Conservation (phyloP, 2,113 vertebrate species). For the Corythaeola cristata region DNA sequence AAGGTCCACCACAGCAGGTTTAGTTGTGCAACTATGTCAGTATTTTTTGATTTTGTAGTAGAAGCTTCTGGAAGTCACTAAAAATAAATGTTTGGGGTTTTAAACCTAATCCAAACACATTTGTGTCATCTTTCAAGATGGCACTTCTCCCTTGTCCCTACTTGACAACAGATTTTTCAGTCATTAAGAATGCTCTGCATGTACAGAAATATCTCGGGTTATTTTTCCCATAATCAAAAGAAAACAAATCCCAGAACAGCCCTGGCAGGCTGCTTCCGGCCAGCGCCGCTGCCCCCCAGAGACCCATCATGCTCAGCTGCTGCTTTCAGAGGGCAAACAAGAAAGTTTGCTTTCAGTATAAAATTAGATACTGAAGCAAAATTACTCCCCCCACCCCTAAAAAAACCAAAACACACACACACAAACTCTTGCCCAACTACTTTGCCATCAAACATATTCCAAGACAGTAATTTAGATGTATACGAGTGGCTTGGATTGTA, state of each 20-base stretch:
- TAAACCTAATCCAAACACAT: constrained; percentile 7
- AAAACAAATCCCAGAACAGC: constrained; percentile 61
- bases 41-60: not conserved
- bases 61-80: constrained; percentile 46
- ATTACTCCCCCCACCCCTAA: not conserved
- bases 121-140: not conserved
- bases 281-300: not conserved
- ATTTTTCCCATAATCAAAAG: constrained; percentile 70
- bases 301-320: not conserved
- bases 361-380: not conserved
- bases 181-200: constrained; percentile 42
- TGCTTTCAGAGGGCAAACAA: not conserved
- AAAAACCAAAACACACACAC: not conserved
- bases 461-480: not conserved
- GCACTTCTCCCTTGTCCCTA: not conserved
- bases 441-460: not conserved
- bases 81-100: constrained; percentile 46
- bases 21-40: not conserved
- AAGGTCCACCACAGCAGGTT: not conserved
- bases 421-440: not conserved
- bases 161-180: constrained; percentile 48
- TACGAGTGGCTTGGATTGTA: not conserved
- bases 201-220: constrained; percentile 53
- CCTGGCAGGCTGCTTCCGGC: constrained; percentile 28
- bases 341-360: not conserved